Evolutionary conservation across 2,888 invertebrate genomes (phyloP), one percentile per base, ranked within the genome.

Genomic region (Lasioglossum calceatum): DNA sequence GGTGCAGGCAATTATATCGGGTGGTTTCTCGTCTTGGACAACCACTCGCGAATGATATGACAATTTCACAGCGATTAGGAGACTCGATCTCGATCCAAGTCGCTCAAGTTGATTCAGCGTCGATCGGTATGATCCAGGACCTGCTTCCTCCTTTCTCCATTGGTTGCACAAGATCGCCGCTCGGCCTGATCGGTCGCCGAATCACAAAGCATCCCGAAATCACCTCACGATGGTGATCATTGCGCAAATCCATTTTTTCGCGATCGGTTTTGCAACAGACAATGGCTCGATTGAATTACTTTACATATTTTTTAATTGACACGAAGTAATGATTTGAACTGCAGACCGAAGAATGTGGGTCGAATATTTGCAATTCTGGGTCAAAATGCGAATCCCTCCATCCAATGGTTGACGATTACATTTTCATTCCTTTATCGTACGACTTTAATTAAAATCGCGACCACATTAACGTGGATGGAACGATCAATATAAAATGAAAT

Each of bases 101-200:
- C 75, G 73, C 50, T 44, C 44, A 44, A 44, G 8, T 54, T 8
- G 54, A 77, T 81, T 81, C 84, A 77, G 3, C 16, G 36, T 89
- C 87, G 87, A 83, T 90, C 90, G 89, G 86, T 90, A 82, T n/a
- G 54, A 75, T 79, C 47, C 75, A 44, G 81, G 32, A 77, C 86
- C 81, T 87, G 93, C 93, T 94, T 95, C 95, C 95, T 94, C 94
- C 95, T 95, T 95, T 95, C 95, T 94, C 93, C 85, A 71, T 47
- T 82, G 78, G 79, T 94, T 94, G 89, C 94, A 91, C 92, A 94
- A 94, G 89, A 91, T 79, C 81, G 73, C 67, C 85, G 82, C 78
- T 89, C 88, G 85, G 84, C 83, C 87, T 86, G 85, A 87, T 81
- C 79, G 75, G 78, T 77, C 47, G n/a, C 16, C 39, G 36, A 16